phyloP scores from a whole-genome alignment of 2,888 invertebrate genomes.

The Carpatolechia fugitivella region DNA sequence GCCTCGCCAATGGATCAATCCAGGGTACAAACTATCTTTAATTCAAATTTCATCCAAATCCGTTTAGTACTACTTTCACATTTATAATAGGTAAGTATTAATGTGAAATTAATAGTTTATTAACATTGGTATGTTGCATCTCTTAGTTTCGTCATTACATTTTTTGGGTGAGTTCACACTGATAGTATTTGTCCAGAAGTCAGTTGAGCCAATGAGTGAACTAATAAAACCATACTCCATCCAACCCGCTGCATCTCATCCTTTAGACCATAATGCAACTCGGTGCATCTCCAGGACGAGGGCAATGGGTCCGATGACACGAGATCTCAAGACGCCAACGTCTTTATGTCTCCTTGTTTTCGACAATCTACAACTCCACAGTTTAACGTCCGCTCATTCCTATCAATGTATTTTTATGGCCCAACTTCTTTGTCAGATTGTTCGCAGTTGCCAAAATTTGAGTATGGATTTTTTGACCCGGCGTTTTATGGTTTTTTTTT shows the following conservation, averaged over 20 bases:
- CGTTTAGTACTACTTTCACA: too few species aligned
- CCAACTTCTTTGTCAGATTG: conserved; percentile 4
- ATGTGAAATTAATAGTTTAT: too few species aligned
- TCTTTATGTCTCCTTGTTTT: conserved; percentile 29
- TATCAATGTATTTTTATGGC: conserved; percentile 13
- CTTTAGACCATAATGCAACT: neutral
- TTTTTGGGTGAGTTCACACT: too few species aligned
- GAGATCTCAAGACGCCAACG: conserved; percentile 32
- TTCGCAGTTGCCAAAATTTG: neutral
- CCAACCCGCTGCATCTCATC: neutral
- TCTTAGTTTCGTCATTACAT: too few species aligned
- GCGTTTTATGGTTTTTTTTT: neutral
- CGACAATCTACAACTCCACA: conserved; percentile 30
- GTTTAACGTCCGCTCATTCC: conserved; percentile 28
- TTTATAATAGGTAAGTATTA: too few species aligned
- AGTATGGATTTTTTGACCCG: neutral
- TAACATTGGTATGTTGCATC: too few species aligned
- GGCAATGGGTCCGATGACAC: conserved; percentile 63
- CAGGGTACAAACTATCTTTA: too few species aligned
- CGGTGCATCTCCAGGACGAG: conserved; percentile 27
- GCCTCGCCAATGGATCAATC: too few species aligned
- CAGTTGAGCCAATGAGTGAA: too few species aligned
- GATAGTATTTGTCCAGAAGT: too few species aligned
- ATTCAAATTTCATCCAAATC: too few species aligned
- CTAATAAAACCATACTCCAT: too few species aligned